Evolutionary conservation across 2,888 invertebrate genomes (phyloP).

Genomic region (Drosophila basisetae): DNA sequence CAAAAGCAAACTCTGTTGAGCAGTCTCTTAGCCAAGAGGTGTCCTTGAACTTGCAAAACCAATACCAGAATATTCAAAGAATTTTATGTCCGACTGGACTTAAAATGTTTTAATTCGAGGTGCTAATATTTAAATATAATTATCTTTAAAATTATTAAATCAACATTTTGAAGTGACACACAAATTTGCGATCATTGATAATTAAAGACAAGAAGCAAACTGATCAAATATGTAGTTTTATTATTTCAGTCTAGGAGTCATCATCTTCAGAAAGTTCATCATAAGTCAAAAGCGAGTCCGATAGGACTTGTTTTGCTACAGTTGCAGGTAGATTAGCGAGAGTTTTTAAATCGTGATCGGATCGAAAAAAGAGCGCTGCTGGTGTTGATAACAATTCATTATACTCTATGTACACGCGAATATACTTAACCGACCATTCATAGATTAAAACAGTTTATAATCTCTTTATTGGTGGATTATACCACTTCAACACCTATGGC

Average conservation of each 20-base stretch:
- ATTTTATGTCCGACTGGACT: constrained; percentile 10
- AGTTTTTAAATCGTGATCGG: not conserved
- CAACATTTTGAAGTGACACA: not conserved
- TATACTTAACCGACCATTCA: not conserved
- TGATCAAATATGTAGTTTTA: constrained; percentile 21
- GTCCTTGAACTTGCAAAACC: constrained; percentile 60
- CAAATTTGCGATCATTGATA: constrained; percentile 1
- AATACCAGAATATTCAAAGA: constrained; percentile 19
- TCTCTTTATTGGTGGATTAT: not conserved
- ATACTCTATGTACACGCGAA: not conserved
- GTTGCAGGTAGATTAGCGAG: not conserved
- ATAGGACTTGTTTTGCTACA: not conserved
- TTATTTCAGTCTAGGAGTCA: constrained; percentile 3
- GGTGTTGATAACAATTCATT: not conserved
- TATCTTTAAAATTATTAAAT: no score
- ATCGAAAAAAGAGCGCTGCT: not conserved
- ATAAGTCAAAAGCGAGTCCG: not conserved
- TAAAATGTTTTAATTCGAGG: no score
- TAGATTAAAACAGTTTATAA: not conserved
- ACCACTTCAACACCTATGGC: not conserved
- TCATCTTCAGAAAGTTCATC: constrained; percentile 10
- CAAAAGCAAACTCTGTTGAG: not conserved
- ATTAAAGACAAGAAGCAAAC: constrained; percentile 11
- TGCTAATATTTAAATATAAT: no score
- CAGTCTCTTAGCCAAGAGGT: constrained; percentile 10